Conservation (phyloP, 2,113 vertebrate species). For the Neodon shergylaensis region DNA sequence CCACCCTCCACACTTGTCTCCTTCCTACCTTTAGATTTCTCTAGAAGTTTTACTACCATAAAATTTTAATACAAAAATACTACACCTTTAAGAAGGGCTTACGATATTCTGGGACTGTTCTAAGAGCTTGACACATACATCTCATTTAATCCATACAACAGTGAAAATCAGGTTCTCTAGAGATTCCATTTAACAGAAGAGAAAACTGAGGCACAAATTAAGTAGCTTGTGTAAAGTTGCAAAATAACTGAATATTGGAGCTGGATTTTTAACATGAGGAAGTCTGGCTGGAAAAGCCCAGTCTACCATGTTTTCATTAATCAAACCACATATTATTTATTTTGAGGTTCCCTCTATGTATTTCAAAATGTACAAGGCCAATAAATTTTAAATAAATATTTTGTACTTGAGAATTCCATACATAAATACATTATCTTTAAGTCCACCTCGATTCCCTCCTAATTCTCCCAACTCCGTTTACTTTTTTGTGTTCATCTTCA, state of each 20-base stretch:
- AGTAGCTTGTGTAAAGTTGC: neutral
- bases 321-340: neutral
- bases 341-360: neutral
- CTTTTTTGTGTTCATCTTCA: neutral
- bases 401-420: neutral
- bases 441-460: too few relatives aligned
- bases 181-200: neutral
- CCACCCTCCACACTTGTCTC: accelerated
- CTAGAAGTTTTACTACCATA: too few relatives aligned
- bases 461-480: neutral
- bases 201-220: neutral
- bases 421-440: too few relatives aligned
- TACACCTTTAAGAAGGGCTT: neutral
- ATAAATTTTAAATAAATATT: neutral
- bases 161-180: too few relatives aligned
- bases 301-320: neutral
- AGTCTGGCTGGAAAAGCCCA: too few relatives aligned
- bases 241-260: neutral
- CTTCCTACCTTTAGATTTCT: neutral
- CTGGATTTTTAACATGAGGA: neutral
- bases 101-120: neutral
- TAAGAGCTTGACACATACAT: neutral
- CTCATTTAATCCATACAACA: neutral
- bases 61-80: neutral
- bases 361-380: neutral